Evolutionary conservation across 2,888 invertebrate species (phyloP).

Genomic region (Leptarthrus brevirostris): DNA sequence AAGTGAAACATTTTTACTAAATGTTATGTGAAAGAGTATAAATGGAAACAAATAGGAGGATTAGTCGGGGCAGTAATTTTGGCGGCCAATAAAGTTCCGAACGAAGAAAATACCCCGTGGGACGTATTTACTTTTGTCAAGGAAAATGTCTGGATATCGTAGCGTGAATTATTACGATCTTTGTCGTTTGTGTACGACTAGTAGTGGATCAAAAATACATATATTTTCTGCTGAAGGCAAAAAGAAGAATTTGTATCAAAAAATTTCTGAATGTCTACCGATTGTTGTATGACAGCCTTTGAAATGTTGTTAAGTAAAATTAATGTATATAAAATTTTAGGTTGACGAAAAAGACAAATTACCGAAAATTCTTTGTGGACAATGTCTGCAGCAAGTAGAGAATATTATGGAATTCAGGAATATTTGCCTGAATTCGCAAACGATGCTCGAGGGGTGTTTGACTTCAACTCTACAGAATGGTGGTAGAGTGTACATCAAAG

Average conservation of each 20-base stretch:
- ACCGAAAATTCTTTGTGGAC: slow-evolving; percentile 76
- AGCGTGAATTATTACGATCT: slow-evolving; percentile 79
- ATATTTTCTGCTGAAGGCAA: slow-evolving; percentile 76
- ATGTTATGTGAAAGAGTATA: not conserved
- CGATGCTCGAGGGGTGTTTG: slow-evolving; percentile 76
- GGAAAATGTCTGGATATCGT: slow-evolving; percentile 74
- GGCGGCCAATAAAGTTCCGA: slow-evolving; percentile 24
- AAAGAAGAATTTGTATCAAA: slow-evolving; percentile 73
- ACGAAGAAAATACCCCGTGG: not conserved
- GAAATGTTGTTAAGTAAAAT: not conserved
- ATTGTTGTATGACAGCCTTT: slow-evolving; percentile 68
- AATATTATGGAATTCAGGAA: slow-evolving; percentile 73
- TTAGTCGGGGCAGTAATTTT: slow-evolving; percentile 5
- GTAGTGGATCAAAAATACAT: slow-evolving; percentile 74
- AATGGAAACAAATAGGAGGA: not conserved
- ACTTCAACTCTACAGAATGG: slow-evolving; percentile 74
- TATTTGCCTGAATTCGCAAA: slow-evolving; percentile 74
- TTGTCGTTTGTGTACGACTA: slow-evolving; percentile 76
- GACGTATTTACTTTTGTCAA: not conserved
- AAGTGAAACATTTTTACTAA: not conserved
- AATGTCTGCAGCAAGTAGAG: slow-evolving; percentile 74
- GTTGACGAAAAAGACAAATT: slow-evolving; percentile 76
- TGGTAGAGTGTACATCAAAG: slow-evolving; percentile 75
- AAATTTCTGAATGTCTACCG: slow-evolving; percentile 75
- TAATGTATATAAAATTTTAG: slow-evolving; percentile 63